Percentiles rank a stretch among this genome's conserved stretches.
These are phyloP conservation scores for Dryoscopus gambensis DNA, from an alignment of 2,113 vertebrate genomes.

Conservation along the genomic window DNA sequence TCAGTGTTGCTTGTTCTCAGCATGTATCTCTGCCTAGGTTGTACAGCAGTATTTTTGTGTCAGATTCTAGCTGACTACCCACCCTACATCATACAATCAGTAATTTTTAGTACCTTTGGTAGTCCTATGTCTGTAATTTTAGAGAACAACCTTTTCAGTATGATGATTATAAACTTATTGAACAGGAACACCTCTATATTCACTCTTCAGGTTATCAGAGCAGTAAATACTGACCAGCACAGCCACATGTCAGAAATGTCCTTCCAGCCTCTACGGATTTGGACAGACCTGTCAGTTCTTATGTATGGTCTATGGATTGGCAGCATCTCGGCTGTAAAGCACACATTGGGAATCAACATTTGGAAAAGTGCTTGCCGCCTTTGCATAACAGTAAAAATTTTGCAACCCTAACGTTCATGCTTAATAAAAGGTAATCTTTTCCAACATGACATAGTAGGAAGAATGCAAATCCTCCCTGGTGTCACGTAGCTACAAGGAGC, in stretches of 20 bases:
- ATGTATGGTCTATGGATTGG: background rate
- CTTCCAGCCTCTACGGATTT: background rate
- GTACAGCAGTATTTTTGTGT: background rate
- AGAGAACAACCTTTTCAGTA: conserved; percentile 5
- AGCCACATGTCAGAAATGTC: conserved; percentile 6
- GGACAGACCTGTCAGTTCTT: conserved; percentile 42
- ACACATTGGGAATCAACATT: background rate
- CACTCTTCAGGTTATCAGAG: background rate
- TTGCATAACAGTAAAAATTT: background rate
- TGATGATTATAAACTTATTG: conserved; percentile 33
- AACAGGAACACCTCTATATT: conserved; percentile 11
- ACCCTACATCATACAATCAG: background rate
- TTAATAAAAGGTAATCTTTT: background rate
- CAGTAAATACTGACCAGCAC: conserved; percentile 11
- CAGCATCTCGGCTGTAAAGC: background rate
- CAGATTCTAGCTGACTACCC: background rate
- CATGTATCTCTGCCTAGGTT: background rate
- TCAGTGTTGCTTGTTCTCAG: background rate
- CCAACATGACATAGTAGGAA: background rate
- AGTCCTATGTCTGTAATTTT: background rate
- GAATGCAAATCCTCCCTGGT: background rate
- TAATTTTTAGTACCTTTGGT: background rate
- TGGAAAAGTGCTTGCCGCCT: background rate
- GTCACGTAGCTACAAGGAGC: background rate
- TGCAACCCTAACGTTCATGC: background rate